Evolutionary conservation across 2,113 vertebrate species (phyloP).

Genomic region (Myotis yumanensis): DNA sequence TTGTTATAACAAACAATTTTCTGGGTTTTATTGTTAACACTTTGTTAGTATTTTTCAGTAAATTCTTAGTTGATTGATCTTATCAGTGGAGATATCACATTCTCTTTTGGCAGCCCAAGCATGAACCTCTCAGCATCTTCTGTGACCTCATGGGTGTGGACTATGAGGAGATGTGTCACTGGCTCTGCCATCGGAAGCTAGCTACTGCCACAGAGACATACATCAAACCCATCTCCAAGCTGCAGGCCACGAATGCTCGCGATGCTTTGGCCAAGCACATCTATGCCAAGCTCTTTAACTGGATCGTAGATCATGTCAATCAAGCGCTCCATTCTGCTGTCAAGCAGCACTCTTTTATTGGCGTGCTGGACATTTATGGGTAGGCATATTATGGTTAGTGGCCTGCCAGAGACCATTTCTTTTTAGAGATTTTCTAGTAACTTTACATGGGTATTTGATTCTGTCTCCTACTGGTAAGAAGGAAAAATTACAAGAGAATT

Average conservation of each 20-base stretch:
- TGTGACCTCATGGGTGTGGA: slow-evolving; percentile 96
- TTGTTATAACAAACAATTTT: not conserved
- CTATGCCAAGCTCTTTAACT: slow-evolving; percentile 98
- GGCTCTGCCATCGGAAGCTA: slow-evolving; percentile 98
- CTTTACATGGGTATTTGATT: slow-evolving; percentile 5
- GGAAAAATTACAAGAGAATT: slow-evolving; percentile 21
- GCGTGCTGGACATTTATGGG: slow-evolving; percentile 98
- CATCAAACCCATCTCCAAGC: slow-evolving; percentile 94
- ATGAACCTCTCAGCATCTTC: slow-evolving; percentile 91
- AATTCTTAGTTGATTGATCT: slow-evolving; percentile 33
- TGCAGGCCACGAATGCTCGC: slow-evolving; percentile 95
- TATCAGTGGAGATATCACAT: slow-evolving; percentile 10
- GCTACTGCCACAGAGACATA: slow-evolving; percentile 96
- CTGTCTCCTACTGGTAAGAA: slow-evolving; percentile 8
- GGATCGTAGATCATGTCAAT: slow-evolving; percentile 98
- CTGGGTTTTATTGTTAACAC: slow-evolving; percentile 18
- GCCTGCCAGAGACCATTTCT: not conserved
- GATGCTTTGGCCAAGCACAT: slow-evolving; percentile 98
- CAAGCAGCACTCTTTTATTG: slow-evolving; percentile 98
- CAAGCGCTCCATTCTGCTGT: slow-evolving; percentile 91
- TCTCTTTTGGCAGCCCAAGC: slow-evolving; percentile 89
- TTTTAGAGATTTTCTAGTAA: not conserved
- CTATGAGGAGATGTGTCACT: slow-evolving; percentile 97
- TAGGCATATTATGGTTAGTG: slow-evolving; percentile 76
- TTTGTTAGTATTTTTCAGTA: not conserved